Percentiles rank a stretch among this genome's conserved stretches.
phyloP scores from a whole-genome alignment of 2,797 vertebrate genomes.

The Trichosurus vulpecula region DNA sequence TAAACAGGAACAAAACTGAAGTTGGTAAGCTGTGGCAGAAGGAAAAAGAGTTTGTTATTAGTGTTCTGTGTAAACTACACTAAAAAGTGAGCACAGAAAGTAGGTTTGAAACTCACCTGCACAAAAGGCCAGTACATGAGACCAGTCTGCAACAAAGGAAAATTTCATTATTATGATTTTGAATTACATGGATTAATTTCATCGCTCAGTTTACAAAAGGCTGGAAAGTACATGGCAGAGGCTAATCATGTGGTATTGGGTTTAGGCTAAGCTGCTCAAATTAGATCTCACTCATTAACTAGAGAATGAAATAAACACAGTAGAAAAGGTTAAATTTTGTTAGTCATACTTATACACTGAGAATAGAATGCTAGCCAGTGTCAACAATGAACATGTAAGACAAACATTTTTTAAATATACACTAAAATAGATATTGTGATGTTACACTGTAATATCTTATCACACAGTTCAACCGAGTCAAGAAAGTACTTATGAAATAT shows the following conservation, averaged over 20 bases:
- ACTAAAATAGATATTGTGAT: background rate
- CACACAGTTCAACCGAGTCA: background rate
- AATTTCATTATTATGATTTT: slow-evolving; percentile 62
- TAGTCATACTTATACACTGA: slow-evolving; percentile 15
- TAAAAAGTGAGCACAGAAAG: background rate
- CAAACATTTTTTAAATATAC: slow-evolving; percentile 40
- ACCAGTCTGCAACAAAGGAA: slow-evolving; percentile 87
- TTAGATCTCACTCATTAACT: background rate
- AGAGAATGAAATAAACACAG: background rate
- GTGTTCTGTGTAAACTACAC: background rate
- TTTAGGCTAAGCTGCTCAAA: slow-evolving; percentile 61
- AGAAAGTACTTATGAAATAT: background rate
- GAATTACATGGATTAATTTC: slow-evolving; percentile 12
- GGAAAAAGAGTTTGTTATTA: slow-evolving; percentile 59
- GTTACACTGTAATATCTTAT: background rate
- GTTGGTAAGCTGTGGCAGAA: slow-evolving; percentile 89
- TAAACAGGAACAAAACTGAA: slow-evolving; percentile 91
- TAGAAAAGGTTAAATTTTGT: background rate
- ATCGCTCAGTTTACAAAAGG: slow-evolving; percentile 6
- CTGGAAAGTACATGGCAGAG: slow-evolving; percentile 17
- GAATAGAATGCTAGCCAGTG: slow-evolving; percentile 30
- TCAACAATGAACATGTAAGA: slow-evolving; percentile 16
- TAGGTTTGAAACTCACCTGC: slow-evolving; percentile 88
- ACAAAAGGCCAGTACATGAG: slow-evolving; percentile 95
- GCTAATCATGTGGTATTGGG: background rate